A percentile compares a stretch with the other conserved stretches of the same genome.
phyloP scores from a whole-genome alignment of 2,888 invertebrate species.

The Leptopilina myrica region DNA sequence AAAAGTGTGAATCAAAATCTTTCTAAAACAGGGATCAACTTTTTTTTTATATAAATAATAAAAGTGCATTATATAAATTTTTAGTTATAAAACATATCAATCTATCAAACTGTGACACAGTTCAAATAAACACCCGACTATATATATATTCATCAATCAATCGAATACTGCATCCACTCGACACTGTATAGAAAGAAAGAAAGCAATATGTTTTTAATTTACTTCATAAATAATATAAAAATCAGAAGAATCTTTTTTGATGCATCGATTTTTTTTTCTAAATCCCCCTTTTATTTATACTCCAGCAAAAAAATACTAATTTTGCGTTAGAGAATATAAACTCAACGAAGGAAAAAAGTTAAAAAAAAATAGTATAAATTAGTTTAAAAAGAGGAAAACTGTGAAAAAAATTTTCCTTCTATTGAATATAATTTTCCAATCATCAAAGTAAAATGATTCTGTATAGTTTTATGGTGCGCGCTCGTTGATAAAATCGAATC shows the following conservation, averaged over 20 bases:
- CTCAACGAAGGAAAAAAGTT: too few species aligned
- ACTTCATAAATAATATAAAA: not conserved
- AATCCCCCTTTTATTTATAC: too few species aligned
- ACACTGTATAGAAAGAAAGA: not conserved
- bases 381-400: too few species aligned
- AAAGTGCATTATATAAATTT: not conserved
- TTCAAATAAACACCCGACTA: not conserved
- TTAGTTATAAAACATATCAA: not conserved
- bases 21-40: not conserved
- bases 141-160: conserved; percentile 4
- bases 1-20: not conserved
- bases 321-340: too few species aligned
- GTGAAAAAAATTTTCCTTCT: too few species aligned
- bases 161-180: not conserved
- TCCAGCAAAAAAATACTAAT: too few species aligned
- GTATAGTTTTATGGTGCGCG: not conserved
- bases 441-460: too few species aligned
- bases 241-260: too few species aligned
- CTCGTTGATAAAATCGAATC: conserved; percentile 3
- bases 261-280: too few species aligned
- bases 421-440: too few species aligned
- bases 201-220: not conserved
- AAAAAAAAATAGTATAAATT: too few species aligned
- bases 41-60: not conserved
- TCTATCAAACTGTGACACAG: not conserved